These are phyloP conservation scores for Pammene fasciana DNA, from an alignment of 2,888 invertebrate genomes.

Conservation along the genomic window DNA sequence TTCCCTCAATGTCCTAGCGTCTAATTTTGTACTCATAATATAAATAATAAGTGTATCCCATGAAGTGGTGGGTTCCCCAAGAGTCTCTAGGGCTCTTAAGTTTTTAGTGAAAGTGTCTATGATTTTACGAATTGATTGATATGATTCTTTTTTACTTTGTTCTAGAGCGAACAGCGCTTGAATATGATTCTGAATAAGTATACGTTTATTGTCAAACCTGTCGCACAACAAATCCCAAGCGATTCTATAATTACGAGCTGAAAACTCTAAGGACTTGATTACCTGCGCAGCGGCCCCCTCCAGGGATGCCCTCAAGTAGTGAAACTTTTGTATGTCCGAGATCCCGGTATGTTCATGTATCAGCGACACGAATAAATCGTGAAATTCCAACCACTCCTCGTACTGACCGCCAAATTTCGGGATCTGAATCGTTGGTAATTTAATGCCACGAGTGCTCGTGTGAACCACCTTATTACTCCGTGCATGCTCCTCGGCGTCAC, in stretches of 20 bases:
- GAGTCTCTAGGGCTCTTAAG: too few relatives aligned
- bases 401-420: conserved; percentile 34
- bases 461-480: not conserved
- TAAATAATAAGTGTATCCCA: conserved; percentile 29
- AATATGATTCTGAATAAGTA: conserved; percentile 36
- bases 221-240: conserved; percentile 43
- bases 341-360: too few relatives aligned
- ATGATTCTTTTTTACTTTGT: too few relatives aligned
- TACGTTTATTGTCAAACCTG: conserved; percentile 40
- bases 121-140: conserved; percentile 20
- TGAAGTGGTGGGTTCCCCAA: conserved; percentile 5
- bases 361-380: not conserved
- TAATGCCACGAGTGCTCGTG: conserved; percentile 25
- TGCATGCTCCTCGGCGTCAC: conserved; percentile 5
- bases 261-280: conserved; percentile 43
- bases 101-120: conserved; percentile 22
- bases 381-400: conserved; percentile 39
- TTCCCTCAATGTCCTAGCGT: conserved; percentile 21
- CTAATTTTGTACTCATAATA: conserved; percentile 19
- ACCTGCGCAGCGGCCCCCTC: conserved; percentile 39
- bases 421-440: conserved; percentile 22
- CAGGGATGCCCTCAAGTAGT: conserved; percentile 41
- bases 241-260: conserved; percentile 38
- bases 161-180: too few relatives aligned
- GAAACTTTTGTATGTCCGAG: conserved; percentile 34